A percentile compares a stretch with the other conserved stretches of the same genome.
Conservation (phyloP, 2,888 invertebrate genomes). For the Odontocolon sp. region DNA sequence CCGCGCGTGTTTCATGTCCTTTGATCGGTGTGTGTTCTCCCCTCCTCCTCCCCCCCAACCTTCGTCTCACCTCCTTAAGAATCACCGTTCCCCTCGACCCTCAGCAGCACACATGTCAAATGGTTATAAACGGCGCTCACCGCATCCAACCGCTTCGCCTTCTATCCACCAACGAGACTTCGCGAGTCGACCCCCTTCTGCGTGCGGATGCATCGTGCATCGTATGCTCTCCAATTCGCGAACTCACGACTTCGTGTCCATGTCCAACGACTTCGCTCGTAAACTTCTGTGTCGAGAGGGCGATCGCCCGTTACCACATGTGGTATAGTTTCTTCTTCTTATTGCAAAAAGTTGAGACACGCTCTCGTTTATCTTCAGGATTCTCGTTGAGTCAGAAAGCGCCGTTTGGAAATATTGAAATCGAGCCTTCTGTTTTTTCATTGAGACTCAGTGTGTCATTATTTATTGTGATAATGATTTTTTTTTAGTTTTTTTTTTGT, state of each 20-base stretch:
- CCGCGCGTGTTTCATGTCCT: slow-evolving; percentile 45
- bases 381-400: no score
- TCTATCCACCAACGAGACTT: neutral
- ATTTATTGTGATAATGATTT: no score
- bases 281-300: slow-evolving; percentile 41
- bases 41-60: neutral
- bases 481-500: no score
- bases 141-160: neutral
- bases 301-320: slow-evolving; percentile 16
- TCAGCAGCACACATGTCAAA: slow-evolving; percentile 53
- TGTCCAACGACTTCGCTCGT: slow-evolving; percentile 40
- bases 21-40: slow-evolving; percentile 42
- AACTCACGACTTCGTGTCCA: slow-evolving; percentile 58
- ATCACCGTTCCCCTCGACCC: slow-evolving; percentile 28
- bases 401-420: no score
- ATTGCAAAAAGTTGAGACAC: neutral
- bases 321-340: neutral
- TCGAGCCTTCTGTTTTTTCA: no score
- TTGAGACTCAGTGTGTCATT: no score
- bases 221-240: slow-evolving; percentile 54
- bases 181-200: slow-evolving; percentile 62
- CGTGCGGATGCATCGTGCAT: slow-evolving; percentile 50
- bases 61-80: no score
- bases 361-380: neutral
- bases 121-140: slow-evolving; percentile 56